These are phyloP conservation scores for Momotus momota DNA, from an alignment of 2,797 vertebrate species.

Conservation along the genomic window DNA sequence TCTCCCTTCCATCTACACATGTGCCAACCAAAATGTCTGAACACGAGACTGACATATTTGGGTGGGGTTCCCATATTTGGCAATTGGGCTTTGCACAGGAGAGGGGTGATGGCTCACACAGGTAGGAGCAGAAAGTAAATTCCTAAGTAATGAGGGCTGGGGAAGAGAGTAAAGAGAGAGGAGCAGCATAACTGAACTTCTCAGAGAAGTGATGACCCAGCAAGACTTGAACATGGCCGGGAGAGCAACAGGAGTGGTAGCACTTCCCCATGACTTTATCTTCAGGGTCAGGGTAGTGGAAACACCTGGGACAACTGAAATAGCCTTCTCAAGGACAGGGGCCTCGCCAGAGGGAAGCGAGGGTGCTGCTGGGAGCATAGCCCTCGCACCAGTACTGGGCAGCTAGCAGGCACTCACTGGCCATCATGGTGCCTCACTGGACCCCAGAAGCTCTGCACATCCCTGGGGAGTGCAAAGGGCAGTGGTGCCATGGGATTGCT, in stretches of 20 bases:
- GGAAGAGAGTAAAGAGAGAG: background rate
- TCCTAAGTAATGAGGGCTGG: background rate
- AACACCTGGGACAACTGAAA: background rate
- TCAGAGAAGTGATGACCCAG: background rate
- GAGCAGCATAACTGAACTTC: background rate
- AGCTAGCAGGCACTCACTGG: rapidly evolving
- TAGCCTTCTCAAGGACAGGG: background rate
- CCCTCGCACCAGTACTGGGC: rapidly evolving
- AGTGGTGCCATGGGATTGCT: background rate
- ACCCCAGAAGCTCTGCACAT: background rate
- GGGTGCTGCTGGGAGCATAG: background rate
- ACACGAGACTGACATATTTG: background rate
- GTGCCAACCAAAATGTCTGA: constrained; percentile 23
- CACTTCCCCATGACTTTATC: background rate
- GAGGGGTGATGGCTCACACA: background rate
- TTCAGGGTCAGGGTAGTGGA: background rate
- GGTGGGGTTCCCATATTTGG: background rate
- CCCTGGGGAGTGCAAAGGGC: background rate
- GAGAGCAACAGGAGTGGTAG: background rate
- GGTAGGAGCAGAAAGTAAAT: background rate
- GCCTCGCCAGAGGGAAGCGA: rapidly evolving
- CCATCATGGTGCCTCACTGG: rapidly evolving
- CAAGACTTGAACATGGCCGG: rapidly evolving
- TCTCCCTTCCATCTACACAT: background rate
- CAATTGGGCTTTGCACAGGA: background rate